These are phyloP conservation scores for Strigops habroptila DNA, from an alignment of 2,113 vertebrate species.

Conservation along the genomic window DNA sequence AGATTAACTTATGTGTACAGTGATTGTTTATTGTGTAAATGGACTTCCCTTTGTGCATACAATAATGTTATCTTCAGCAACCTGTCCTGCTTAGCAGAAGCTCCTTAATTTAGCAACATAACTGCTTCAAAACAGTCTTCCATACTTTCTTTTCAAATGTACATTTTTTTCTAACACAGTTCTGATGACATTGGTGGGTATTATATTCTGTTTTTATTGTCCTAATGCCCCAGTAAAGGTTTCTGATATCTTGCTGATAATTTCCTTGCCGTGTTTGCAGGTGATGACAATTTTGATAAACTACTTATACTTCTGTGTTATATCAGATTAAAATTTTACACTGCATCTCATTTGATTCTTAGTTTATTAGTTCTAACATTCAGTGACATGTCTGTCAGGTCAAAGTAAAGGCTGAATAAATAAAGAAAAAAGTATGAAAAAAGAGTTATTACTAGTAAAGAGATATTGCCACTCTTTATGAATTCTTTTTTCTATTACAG, in stretches of 20 bases:
- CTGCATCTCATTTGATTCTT: background rate
- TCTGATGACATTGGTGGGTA: background rate
- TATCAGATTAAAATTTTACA: background rate
- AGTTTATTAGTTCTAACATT: background rate
- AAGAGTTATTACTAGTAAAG: background rate
- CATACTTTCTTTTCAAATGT: background rate
- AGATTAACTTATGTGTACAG: background rate
- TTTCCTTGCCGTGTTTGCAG: background rate
- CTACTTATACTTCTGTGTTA: background rate
- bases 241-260: background rate
- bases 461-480: background rate
- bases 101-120: conserved; percentile 19
- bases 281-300: background rate
- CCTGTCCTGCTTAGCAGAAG: background rate
- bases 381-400: background rate
- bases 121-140: background rate
- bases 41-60: background rate
- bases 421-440: background rate
- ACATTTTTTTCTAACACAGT: background rate
- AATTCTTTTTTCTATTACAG: background rate
- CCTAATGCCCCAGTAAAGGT: background rate
- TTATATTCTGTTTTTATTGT: conserved; percentile 25
- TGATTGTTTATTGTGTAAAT: conserved; percentile 7
- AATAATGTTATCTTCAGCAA: background rate
- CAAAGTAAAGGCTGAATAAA: background rate